Conservation (phyloP, 2,888 invertebrate genomes). For the Himalopsyche tibetana region DNA sequence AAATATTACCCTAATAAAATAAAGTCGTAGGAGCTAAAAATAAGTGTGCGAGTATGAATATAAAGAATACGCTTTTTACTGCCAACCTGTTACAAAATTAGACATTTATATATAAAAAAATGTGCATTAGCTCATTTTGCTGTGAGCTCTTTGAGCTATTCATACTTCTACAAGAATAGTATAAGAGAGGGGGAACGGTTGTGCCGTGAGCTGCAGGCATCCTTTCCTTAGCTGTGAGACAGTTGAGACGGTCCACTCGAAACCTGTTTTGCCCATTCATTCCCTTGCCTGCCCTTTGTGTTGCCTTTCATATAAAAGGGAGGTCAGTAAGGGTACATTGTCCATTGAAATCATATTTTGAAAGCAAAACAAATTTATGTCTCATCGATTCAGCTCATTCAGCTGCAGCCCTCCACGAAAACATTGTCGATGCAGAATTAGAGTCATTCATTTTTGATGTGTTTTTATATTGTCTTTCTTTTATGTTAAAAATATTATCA, state of each 20-base stretch:
- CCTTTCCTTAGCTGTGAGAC: conserved; percentile 30
- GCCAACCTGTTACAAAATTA: neutral
- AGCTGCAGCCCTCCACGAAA: conserved; percentile 12
- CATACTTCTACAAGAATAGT: neutral
- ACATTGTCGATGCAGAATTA: neutral
- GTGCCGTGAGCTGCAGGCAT: conserved; percentile 45
- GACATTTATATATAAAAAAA: neutral
- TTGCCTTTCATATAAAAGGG: conserved; percentile 45
- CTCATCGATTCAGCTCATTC: neutral
- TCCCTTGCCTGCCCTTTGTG: conserved; percentile 57
- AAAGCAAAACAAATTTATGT: conserved; percentile 56
- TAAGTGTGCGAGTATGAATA: neutral
- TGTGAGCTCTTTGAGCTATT: conserved; percentile 1
- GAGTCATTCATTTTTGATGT: neutral
- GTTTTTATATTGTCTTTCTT: neutral
- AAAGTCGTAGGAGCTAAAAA: neutral
- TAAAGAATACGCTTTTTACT: neutral
- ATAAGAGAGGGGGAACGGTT: neutral
- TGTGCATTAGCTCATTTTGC: conserved; percentile 15
- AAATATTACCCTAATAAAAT: too few relatives aligned
- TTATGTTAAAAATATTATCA: neutral
- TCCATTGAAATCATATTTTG: conserved; percentile 57
- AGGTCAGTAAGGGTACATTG: conserved; percentile 53
- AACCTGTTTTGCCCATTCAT: conserved; percentile 62
- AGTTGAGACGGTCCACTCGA: conserved; percentile 46